phyloP scores from a whole-genome alignment of 2,888 invertebrate species.

The Rhagophthalmus giganteus region DNA sequence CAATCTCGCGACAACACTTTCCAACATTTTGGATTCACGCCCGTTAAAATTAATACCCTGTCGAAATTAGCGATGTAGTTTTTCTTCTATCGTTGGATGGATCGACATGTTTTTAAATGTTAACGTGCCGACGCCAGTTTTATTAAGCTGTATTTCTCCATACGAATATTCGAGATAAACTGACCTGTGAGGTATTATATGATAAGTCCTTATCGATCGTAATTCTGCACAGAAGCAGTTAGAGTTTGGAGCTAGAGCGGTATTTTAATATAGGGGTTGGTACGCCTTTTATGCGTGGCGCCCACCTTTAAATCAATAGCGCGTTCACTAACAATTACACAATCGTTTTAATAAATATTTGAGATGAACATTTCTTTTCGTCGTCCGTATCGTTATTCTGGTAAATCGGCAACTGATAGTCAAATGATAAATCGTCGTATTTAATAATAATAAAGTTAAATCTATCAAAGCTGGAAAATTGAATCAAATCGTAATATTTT shows the following conservation, averaged over 20 bases:
- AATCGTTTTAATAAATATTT: no score
- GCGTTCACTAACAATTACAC: not conserved
- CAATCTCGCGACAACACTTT: constrained; percentile 77
- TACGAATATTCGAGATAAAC: constrained; percentile 7
- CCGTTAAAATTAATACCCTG: no score
- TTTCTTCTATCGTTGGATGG: no score
- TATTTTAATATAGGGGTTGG: constrained; percentile 37
- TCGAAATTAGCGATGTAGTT: no score
- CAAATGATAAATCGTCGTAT: no score
- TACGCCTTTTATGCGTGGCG: constrained; percentile 4
- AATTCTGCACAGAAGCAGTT: constrained; percentile 29
- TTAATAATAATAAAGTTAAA: no score
- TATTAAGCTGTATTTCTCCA: constrained; percentile 1
- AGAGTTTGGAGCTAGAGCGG: constrained; percentile 21
- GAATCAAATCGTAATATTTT: no score
- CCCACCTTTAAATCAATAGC: not conserved
- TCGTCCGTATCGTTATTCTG: no score
- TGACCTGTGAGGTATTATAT: constrained; percentile 20
- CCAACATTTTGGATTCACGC: constrained; percentile 72
- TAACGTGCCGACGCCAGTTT: not conserved
- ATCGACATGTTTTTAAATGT: no score
- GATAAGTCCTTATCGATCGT: constrained; percentile 20
- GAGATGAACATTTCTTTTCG: no score
- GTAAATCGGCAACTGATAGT: no score
- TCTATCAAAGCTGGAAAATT: no score